Evolutionary conservation across 2,797 vertebrate genomes (phyloP).

Genomic region (Basileuterus tristriatus): DNA sequence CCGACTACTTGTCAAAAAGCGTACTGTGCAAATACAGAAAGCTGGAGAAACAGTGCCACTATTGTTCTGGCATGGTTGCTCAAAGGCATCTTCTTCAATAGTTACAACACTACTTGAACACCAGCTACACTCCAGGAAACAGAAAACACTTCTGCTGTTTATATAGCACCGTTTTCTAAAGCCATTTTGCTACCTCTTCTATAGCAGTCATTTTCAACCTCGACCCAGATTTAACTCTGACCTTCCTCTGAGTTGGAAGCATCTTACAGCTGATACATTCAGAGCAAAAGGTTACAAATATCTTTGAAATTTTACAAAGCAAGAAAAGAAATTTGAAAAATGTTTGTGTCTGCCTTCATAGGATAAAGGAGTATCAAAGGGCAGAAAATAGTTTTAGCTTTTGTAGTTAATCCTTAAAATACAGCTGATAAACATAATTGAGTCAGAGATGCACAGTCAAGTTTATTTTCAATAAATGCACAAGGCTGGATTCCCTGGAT

Average conservation of each 20-base stretch:
- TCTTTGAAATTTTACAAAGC: constrained; percentile 39
- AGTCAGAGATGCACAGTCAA: background rate
- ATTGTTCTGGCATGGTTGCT: background rate
- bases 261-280: background rate
- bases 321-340: background rate
- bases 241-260: constrained; percentile 36
- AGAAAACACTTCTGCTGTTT: constrained; percentile 2
- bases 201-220: constrained; percentile 25
- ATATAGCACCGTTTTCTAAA: background rate
- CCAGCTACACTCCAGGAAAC: background rate
- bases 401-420: constrained; percentile 18
- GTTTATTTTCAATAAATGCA: background rate
- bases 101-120: background rate
- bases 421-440: background rate
- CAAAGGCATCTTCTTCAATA: background rate
- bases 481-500: background rate
- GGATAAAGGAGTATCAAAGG: constrained; percentile 20
- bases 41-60: background rate
- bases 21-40: background rate
- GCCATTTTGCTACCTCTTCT: background rate
- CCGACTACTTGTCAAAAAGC: background rate
- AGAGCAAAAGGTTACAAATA: constrained; percentile 52
- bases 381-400: background rate
- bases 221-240: constrained; percentile 3
- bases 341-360: background rate